These are phyloP conservation scores for Acipenser transmontanus DNA, from an alignment of 2,797 vertebrate genomes.

Conservation along the genomic window DNA sequence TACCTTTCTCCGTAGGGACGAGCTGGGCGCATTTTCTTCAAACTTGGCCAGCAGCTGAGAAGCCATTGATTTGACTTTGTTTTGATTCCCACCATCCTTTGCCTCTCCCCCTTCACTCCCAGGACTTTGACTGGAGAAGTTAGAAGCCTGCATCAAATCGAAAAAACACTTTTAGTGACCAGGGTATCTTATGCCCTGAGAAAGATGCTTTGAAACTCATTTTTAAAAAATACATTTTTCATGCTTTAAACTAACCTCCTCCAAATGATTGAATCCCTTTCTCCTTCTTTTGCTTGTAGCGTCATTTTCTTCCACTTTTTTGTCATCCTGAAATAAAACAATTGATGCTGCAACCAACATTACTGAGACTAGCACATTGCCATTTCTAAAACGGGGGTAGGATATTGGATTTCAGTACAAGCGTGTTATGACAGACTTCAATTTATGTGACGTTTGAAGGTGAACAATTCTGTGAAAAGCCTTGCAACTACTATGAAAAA, in stretches of 20 bases:
- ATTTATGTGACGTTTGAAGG: no score
- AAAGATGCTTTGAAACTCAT: background rate
- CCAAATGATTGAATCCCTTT: conserved; percentile 64
- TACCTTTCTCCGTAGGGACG: conserved; percentile 71
- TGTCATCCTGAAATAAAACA: conserved; percentile 66
- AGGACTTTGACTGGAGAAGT: conserved; percentile 53
- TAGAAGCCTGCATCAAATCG: conserved; percentile 54
- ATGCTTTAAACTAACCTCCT: conserved; percentile 70
- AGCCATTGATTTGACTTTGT: conserved; percentile 93
- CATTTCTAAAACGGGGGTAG: no score
- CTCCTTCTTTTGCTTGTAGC: conserved; percentile 78
- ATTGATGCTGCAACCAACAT: background rate
- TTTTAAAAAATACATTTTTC: background rate
- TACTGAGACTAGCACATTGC: no score
- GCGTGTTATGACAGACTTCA: no score
- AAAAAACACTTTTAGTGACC: background rate
- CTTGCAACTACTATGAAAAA: no score
- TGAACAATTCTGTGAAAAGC: no score
- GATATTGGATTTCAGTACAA: no score
- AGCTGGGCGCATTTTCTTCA: conserved; percentile 71
- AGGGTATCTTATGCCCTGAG: no score
- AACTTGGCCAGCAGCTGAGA: conserved; percentile 87
- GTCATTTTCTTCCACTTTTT: conserved; percentile 71
- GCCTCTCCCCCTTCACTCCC: conserved; percentile 46
- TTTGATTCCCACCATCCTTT: conserved; percentile 65